A percentile compares a stretch with the other conserved stretches of the same genome.
phyloP scores from a whole-genome alignment of 2,113 vertebrate genomes.

The Oreochromis aureus region DNA sequence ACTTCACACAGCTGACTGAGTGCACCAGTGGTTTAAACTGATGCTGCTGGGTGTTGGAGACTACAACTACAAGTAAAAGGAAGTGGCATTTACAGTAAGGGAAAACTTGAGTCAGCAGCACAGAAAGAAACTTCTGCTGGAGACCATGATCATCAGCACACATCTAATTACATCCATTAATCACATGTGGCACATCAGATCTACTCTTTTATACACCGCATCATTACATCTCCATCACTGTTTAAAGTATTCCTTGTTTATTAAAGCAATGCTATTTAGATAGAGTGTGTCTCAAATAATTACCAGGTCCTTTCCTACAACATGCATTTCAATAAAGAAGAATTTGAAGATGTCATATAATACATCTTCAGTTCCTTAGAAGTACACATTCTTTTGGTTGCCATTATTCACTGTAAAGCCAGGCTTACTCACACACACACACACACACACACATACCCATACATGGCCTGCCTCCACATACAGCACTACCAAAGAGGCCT shows the following conservation, averaged over 20 bases:
- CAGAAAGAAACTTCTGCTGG: neutral
- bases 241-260: neutral
- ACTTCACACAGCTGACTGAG: neutral
- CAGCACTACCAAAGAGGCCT: neutral
- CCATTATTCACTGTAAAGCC: neutral
- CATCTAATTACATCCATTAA: neutral
- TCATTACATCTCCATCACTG: neutral
- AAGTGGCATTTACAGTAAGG: neutral
- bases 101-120: slow-evolving; percentile 15
- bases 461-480: neutral
- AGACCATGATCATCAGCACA: neutral
- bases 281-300: neutral
- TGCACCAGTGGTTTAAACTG: neutral
- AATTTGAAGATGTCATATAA: neutral
- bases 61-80: neutral
- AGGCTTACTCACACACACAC: neutral
- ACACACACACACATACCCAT: fast-evolving
- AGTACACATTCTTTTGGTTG: neutral
- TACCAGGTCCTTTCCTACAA: neutral
- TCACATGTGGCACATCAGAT: neutral
- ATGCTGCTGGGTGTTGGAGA: neutral
- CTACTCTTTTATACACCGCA: neutral
- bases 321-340: neutral
- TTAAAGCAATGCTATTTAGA: neutral
- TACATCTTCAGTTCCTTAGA: neutral